Conservation (phyloP, 92 coral and sea anemone species). For the Phymanthus crucifer region DNA sequence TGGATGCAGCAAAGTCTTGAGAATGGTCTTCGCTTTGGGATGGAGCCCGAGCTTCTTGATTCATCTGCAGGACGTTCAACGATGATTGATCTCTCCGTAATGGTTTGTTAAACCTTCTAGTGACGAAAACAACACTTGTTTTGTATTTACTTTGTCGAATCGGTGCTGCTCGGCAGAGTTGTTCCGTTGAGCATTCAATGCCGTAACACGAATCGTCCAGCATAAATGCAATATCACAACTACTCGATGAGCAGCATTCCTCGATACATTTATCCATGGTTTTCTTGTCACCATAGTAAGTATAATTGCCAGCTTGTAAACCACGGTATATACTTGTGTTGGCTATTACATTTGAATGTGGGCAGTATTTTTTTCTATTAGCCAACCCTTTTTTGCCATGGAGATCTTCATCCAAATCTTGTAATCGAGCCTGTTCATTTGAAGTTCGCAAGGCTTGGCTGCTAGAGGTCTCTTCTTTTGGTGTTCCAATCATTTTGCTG, state of each 20-base stretch:
- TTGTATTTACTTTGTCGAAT: conserved; percentile 47
- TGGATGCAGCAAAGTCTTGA: background rate
- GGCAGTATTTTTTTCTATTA: conserved; percentile 22
- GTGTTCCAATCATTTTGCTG: background rate
- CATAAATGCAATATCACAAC: conserved; percentile 87
- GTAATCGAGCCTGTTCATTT: background rate
- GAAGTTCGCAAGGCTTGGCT: background rate
- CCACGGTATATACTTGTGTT: conserved; percentile 58
- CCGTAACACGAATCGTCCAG: conserved; percentile 72
- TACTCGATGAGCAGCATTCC: conserved; percentile 58
- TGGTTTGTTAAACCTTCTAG: conserved; percentile 55
- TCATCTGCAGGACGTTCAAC: background rate
- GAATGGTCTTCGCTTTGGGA: background rate
- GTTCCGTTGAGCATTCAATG: conserved; percentile 60
- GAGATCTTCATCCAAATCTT: background rate
- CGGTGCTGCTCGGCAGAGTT: conserved; percentile 58
- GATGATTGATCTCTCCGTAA: background rate
- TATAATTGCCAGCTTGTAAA: conserved; percentile 66
- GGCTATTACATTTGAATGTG: conserved; percentile 39
- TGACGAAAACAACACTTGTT: conserved; percentile 57
- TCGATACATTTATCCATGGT: conserved; percentile 59
- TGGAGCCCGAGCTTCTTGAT: background rate
- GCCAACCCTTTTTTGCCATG: background rate
- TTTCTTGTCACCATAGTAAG: conserved; percentile 62
- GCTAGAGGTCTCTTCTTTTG: background rate